Evolutionary conservation across 2,113 vertebrate genomes (phyloP).

Genomic region (Phalacrocorax aristotelis): DNA sequence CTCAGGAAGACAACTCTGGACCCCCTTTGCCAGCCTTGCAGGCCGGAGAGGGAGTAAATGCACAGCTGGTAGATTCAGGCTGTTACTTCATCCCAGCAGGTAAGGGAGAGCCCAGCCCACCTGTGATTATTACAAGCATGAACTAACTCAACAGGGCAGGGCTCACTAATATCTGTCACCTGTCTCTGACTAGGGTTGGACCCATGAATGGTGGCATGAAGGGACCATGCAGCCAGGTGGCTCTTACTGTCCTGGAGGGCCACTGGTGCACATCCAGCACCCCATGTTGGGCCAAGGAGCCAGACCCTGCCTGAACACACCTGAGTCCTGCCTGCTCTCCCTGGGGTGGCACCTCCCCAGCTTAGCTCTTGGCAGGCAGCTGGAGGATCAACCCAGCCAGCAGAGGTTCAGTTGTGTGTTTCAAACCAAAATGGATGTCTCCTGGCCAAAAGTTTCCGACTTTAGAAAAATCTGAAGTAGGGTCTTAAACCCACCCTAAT

Average conservation of each 20-base stretch:
- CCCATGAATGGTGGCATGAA: neutral
- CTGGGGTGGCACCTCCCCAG: neutral
- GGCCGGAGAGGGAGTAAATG: neutral
- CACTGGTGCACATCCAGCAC: neutral
- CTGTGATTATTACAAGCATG: neutral
- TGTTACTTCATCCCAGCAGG: neutral
- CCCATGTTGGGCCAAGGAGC: neutral
- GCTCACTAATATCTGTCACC: neutral
- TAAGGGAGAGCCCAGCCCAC: neutral
- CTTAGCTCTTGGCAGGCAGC: neutral
- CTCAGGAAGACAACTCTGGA: neutral
- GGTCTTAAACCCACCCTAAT: neutral
- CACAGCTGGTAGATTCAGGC: neutral
- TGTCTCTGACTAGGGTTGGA: neutral
- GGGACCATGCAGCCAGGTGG: rapidly evolving
- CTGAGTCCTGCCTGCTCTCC: neutral
- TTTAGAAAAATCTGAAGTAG: neutral
- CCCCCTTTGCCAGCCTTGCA: neutral
- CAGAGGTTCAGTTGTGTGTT: neutral
- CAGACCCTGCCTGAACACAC: neutral
- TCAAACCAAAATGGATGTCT: neutral
- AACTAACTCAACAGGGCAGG: neutral
- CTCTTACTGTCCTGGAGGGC: rapidly evolving
- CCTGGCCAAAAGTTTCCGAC: neutral
- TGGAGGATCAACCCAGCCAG: neutral